phyloP scores from a whole-genome alignment of 35 echinoderm and acorn worm species.

The Lytechinus pictus region DNA sequence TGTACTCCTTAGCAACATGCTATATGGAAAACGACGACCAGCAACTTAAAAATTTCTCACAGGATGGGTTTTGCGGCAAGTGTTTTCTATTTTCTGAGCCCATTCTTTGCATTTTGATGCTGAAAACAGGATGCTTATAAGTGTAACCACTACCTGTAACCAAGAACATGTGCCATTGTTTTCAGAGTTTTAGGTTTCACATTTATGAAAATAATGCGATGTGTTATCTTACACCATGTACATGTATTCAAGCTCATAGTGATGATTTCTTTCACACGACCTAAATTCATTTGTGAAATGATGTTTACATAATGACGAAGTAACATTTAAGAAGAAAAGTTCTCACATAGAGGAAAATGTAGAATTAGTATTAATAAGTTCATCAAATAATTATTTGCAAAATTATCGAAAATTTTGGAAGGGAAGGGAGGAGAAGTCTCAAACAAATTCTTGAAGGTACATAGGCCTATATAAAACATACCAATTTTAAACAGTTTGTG shows the following conservation, averaged over 20 bases:
- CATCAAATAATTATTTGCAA: too few species aligned
- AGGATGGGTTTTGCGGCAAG: not conserved
- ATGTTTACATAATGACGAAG: not conserved
- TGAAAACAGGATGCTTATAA: not conserved
- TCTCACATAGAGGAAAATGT: too few species aligned
- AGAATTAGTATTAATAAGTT: too few species aligned
- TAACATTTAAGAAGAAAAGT: not conserved
- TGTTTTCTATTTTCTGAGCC: not conserved
- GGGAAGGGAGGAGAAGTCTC: too few species aligned
- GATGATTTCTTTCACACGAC: not conserved
- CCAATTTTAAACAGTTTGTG: too few species aligned
- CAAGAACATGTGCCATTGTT: not conserved
- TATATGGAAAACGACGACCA: not conserved
- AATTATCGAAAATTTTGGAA: too few species aligned
- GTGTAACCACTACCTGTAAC: not conserved
- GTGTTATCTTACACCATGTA: not conserved
- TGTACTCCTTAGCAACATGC: too few species aligned
- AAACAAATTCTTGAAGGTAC: too few species aligned
- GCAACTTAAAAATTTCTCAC: not conserved
- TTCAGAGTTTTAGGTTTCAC: not conserved
- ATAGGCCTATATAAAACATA: too few species aligned
- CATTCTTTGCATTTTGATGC: not conserved
- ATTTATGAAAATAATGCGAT: not conserved
- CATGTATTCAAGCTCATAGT: not conserved
- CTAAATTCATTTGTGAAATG: not conserved